These are phyloP conservation scores for Psophia crepitans DNA, from an alignment of 2,113 vertebrate genomes.

Conservation along the genomic window DNA sequence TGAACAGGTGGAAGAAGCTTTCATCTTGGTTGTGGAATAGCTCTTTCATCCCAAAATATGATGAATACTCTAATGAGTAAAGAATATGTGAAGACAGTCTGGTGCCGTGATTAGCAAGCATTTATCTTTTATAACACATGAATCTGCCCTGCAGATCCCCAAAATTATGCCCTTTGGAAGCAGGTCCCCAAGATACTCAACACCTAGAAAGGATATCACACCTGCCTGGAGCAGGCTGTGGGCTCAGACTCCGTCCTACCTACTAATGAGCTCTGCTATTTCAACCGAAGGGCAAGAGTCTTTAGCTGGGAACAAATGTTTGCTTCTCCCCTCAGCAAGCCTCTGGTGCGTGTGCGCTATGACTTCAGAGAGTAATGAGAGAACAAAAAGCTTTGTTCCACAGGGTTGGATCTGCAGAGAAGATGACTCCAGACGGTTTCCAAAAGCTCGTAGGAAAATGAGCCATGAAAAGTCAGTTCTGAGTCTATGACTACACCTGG, in stretches of 20 bases:
- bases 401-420: neutral
- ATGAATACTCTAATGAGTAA: no score
- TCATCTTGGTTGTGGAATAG: neutral
- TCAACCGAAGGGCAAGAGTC: neutral
- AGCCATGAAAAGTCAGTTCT: neutral
- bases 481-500: neutral
- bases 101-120: neutral
- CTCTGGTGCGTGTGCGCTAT: neutral
- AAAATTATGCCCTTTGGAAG: neutral
- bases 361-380: neutral
- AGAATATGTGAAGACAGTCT: neutral
- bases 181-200: neutral
- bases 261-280: neutral
- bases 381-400: neutral
- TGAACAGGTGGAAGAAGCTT: neutral
- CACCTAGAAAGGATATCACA: neutral
- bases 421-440: neutral
- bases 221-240: neutral
- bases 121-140: neutral
- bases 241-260: neutral
- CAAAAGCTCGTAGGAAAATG: neutral
- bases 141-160: neutral
- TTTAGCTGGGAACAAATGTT: neutral
- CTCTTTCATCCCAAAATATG: neutral
- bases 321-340: neutral